Evolutionary conservation across 2,113 vertebrate genomes (phyloP).

Genomic region (Chinchilla lanigera): DNA sequence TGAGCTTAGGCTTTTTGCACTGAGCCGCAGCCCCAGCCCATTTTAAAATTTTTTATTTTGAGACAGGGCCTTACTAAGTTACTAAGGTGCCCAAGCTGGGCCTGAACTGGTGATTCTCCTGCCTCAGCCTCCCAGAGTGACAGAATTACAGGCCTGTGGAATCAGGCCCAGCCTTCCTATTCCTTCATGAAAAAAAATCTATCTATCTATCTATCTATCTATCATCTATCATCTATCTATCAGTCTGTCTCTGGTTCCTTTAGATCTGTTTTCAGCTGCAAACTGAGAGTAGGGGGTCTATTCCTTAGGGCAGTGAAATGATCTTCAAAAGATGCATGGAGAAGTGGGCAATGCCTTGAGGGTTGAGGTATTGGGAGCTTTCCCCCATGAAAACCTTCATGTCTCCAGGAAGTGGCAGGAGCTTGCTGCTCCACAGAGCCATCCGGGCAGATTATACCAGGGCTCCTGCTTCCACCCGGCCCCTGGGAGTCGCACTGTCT

Average conservation of each 20-base stretch:
- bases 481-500: not conserved
- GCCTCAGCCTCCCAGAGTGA: not conserved
- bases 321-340: not conserved
- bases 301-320: not conserved
- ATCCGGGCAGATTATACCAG: not conserved
- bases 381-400: not conserved
- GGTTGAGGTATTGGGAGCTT: not conserved
- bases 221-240: no score
- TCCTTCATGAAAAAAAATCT: not conserved
- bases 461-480: not conserved
- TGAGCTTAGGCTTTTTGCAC: not conserved
- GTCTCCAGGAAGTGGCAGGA: rapidly evolving
- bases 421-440: not conserved
- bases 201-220: no score
- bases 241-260: not conserved
- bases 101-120: not conserved
- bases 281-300: rapidly evolving
- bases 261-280: not conserved
- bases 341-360: not conserved
- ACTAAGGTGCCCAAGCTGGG: not conserved
- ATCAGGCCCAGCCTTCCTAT: not conserved
- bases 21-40: not conserved
- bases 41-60: not conserved
- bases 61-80: not conserved
- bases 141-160: not conserved